Evolutionary conservation across 1,140 invertebrate species (phyloP).

Genomic region (Solenopsis invicta): DNA sequence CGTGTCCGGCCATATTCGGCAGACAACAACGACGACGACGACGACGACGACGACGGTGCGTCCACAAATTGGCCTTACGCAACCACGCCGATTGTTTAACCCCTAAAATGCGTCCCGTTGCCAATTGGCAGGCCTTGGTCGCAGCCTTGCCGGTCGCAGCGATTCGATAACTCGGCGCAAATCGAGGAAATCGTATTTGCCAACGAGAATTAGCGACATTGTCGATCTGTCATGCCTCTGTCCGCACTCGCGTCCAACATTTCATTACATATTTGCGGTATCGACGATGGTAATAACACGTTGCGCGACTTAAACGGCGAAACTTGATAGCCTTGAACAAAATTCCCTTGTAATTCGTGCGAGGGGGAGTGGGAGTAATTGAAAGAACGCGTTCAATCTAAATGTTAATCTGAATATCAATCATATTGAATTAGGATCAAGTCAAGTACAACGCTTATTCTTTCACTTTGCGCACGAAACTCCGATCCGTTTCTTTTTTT

Average conservation of each 20-base stretch:
- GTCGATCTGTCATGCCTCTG: conserved; percentile 30
- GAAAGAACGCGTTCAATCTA: conserved; percentile 23
- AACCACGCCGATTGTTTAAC: conserved; percentile 52
- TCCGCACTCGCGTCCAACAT: conserved; percentile 20
- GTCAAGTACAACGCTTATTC: conserved; percentile 15
- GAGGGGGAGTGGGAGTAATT: conserved; percentile 3
- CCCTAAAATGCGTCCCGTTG: conserved; percentile 29
- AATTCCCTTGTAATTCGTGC: conserved; percentile 14
- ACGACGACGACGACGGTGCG: conserved; percentile 17
- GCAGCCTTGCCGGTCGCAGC: conserved; percentile 27
- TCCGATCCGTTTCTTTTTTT: neutral
- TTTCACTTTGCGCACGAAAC: conserved; percentile 20
- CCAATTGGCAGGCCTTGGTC: conserved; percentile 51
- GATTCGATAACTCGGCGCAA: conserved; percentile 25
- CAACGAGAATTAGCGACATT: conserved; percentile 23
- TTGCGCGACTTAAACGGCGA: conserved; percentile 29
- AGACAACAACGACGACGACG: neutral
- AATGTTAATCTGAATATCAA: conserved; percentile 38
- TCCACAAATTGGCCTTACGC: conserved; percentile 38
- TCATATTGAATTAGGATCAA: conserved; percentile 40
- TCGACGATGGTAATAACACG: conserved; percentile 38
- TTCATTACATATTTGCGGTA: conserved; percentile 34
- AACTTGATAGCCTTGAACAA: conserved; percentile 46
- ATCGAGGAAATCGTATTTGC: conserved; percentile 15
- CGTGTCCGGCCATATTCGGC: conserved; percentile 52